These are phyloP conservation scores for Aurelia sp. DNA, from an alignment of 30 jellyfish, hydroid and myxozoan species.

Conservation along the genomic window DNA sequence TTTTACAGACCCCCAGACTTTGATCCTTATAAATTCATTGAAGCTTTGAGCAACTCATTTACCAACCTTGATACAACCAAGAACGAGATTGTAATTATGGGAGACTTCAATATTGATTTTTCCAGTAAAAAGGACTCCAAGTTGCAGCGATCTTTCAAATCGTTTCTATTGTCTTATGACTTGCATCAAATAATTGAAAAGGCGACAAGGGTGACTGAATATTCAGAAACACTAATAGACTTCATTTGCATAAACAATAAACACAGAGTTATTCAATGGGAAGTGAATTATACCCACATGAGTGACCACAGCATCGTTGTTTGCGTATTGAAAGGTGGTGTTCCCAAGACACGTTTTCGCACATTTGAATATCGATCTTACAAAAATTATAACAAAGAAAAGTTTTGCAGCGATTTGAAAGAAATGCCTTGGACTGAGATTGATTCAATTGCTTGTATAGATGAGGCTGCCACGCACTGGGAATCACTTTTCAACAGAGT, in stretches of 20 bases:
- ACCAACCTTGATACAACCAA: too few species aligned
- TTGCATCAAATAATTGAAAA: constrained; percentile 54
- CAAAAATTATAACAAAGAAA: constrained; percentile 68
- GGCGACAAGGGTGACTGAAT: constrained; percentile 74
- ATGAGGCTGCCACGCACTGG: constrained; percentile 79
- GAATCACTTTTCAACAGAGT: constrained; percentile 78
- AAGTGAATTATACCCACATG: constrained; percentile 64
- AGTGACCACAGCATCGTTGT: constrained; percentile 79
- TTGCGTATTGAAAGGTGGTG: constrained; percentile 76
- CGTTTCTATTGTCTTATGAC: constrained; percentile 68
- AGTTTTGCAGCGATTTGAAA: constrained; percentile 71
- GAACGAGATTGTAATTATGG: constrained; percentile 27
- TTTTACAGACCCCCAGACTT: constrained; percentile 40
- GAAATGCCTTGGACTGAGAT: constrained; percentile 71
- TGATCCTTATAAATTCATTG: constrained; percentile 16
- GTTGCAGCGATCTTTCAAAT: constrained; percentile 72
- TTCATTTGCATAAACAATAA: constrained; percentile 57
- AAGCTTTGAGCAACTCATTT: background rate
- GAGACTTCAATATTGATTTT: constrained; percentile 74
- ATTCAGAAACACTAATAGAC: constrained; percentile 68
- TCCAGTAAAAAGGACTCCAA: constrained; percentile 72
- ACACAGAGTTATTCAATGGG: constrained; percentile 71
- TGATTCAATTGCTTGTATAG: constrained; percentile 68
- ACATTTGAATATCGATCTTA: constrained; percentile 69
- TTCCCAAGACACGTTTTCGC: constrained; percentile 76